These are phyloP conservation scores for Drosophila equinoxialis DNA, from an alignment of 1,140 invertebrate genomes.

Conservation along the genomic window DNA sequence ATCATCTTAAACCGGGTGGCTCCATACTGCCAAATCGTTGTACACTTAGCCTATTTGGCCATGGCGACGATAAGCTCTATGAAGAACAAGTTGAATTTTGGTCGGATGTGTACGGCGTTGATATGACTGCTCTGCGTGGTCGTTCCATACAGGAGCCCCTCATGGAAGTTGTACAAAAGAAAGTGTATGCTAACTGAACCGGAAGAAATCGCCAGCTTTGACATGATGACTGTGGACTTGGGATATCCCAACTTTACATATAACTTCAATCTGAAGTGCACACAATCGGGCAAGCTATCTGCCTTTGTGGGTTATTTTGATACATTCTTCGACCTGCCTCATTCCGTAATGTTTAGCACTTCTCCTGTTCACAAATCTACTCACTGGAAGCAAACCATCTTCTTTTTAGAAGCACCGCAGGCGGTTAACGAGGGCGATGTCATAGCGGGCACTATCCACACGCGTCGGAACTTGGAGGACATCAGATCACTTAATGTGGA, in stretches of 20 bases:
- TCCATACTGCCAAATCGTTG: slow-evolving; percentile 94
- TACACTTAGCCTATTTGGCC: slow-evolving; percentile 93
- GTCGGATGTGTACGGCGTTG: slow-evolving; percentile 98
- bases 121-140: slow-evolving; percentile 96
- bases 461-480: slow-evolving; percentile 86
- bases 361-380: slow-evolving; percentile 90
- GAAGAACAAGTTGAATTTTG: slow-evolving; percentile 92
- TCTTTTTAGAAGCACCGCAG: slow-evolving; percentile 91
- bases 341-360: slow-evolving; percentile 88
- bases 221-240: slow-evolving; percentile 92
- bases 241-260: slow-evolving; percentile 92
- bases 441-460: slow-evolving; percentile 87
- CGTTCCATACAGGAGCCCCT: slow-evolving; percentile 95
- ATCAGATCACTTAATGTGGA: slow-evolving; percentile 85
- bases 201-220: slow-evolving; percentile 87
- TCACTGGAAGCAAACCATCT: slow-evolving; percentile 98
- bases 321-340: slow-evolving; percentile 91
- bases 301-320: slow-evolving; percentile 97
- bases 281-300: slow-evolving; percentile 90
- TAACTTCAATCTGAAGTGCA: slow-evolving; percentile 89
- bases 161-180: slow-evolving; percentile 91
- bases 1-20: slow-evolving; percentile 89
- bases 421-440: slow-evolving; percentile 89
- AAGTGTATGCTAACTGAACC: slow-evolving; percentile 91
- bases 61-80: slow-evolving; percentile 92